phyloP scores from a whole-genome alignment of 2,888 invertebrate genomes.

The Crematogaster levior region DNA sequence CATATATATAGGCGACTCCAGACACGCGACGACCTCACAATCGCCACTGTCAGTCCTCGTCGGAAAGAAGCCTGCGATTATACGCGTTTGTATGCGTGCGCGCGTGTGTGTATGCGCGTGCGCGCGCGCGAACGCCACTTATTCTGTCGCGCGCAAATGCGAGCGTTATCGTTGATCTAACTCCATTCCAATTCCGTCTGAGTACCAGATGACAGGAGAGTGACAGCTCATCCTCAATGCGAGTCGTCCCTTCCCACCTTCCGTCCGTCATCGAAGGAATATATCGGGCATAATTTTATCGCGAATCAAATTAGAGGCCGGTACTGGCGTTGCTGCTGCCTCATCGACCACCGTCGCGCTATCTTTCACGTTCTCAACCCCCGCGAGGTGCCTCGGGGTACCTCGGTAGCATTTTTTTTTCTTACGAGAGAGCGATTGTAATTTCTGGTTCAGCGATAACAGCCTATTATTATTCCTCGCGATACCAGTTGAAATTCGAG shows the following conservation, averaged over 20 bases:
- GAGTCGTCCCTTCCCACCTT: slow-evolving; percentile 13
- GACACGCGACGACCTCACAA: slow-evolving; percentile 63
- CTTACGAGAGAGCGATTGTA: not conserved
- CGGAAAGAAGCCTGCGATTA: slow-evolving; percentile 36
- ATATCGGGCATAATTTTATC: slow-evolving; percentile 68
- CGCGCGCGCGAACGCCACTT: slow-evolving; percentile 29
- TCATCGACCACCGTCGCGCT: not conserved
- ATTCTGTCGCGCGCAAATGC: slow-evolving; percentile 42
- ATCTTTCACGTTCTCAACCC: not conserved
- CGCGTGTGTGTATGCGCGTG: slow-evolving; percentile 1
- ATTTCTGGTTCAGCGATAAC: not conserved
- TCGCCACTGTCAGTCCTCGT: slow-evolving; percentile 48
- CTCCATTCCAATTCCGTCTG: slow-evolving; percentile 68
- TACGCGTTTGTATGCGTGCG: slow-evolving; percentile 12
- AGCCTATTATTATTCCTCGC: slow-evolving; percentile 6
- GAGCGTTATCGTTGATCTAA: slow-evolving; percentile 71
- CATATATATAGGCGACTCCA: slow-evolving; percentile 46
- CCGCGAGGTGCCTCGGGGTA: not conserved
- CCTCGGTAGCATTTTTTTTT: not conserved
- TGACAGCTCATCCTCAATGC: slow-evolving; percentile 69
- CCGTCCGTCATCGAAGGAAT: slow-evolving; percentile 58
- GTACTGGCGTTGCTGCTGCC: not conserved
- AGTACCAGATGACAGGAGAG: slow-evolving; percentile 67
- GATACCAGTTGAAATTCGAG: slow-evolving; percentile 9
- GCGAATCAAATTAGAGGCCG: slow-evolving; percentile 54